phyloP scores from a whole-genome alignment of 2,888 invertebrate species.

The Hecatera dysodea region DNA sequence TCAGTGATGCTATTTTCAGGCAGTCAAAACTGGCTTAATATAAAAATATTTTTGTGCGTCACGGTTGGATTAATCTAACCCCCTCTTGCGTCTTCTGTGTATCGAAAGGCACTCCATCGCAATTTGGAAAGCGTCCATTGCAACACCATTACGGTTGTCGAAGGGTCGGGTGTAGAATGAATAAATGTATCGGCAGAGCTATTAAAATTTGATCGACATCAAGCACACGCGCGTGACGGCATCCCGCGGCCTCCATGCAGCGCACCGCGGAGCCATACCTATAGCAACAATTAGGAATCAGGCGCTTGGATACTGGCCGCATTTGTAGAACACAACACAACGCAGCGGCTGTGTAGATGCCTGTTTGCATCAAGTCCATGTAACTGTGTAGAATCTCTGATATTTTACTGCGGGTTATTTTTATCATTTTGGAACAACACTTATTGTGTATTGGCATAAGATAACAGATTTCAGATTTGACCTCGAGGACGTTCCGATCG shows the following conservation, averaged over 20 bases:
- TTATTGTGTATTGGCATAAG: conserved; percentile 32
- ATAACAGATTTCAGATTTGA: conserved; percentile 66
- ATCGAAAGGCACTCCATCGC: conserved; percentile 38
- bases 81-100: conserved; percentile 4
- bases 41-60: neutral
- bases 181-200: conserved; percentile 72
- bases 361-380: conserved; percentile 10
- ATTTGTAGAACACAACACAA: conserved; percentile 42
- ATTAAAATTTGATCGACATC: conserved; percentile 82
- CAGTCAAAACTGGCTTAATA: neutral
- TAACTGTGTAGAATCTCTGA: conserved; percentile 5
- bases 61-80: neutral
- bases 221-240: conserved; percentile 75
- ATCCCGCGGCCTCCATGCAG: conserved; percentile 76
- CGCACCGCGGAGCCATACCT: conserved; percentile 64
- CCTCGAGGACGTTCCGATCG: conserved; percentile 71
- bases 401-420: conserved; percentile 10
- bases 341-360: conserved; percentile 11
- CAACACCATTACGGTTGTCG: conserved; percentile 69
- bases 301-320: conserved; percentile 36
- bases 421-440: conserved; percentile 11
- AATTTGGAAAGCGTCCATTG: conserved; percentile 71
- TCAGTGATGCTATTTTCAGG: neutral
- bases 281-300: conserved; percentile 61
- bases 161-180: conserved; percentile 65